Evolutionary conservation across 2,888 invertebrate genomes (phyloP), one percentile per base, ranked within the genome.

Genomic region (Galerucella calmariensis): DNA sequence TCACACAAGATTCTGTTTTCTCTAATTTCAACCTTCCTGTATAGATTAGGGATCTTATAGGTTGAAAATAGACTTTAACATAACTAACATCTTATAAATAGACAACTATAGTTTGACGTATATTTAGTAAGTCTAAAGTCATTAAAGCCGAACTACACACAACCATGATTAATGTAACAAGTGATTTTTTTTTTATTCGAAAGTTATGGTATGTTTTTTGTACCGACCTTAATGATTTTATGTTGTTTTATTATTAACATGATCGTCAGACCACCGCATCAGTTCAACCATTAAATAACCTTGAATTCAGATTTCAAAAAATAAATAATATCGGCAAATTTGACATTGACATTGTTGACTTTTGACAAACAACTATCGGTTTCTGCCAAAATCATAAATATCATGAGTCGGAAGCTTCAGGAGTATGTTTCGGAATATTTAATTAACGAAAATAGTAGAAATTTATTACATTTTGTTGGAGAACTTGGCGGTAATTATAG

Each of bases 1-100:
- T 41, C 35, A 41, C 8, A 41, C 35, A 9, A 41, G 35, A 41
- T 41, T 41, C 35, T 41, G 35, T 41, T 41, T 16, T 51, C 20
- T 48, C 14, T 16, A 65, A 69, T 46, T 35, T 59, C 65, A 65
- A 58, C 61, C 73, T 44, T 67, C 65, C 67, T 41, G 68, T 20
- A 68, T 53, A 53, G 35, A 61, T 53, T 24, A 62, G 67, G 59
- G 44, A 67, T 53, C 62, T 59, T 72, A n/a, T 59, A 70, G 69
- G 62, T 70, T 67, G 67, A 70, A 67, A 74, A 74, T 74, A 74
- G 70, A 74, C 74, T 71, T 74, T 71, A 74, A 48, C 61, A 74
- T 74, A 67, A 74, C 70, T 74, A 74, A 74, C 71, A 74, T 62
- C 71, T 71, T 74, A 74, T 58, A 71, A 74, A 44, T 74, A 71